Base-by-base conservation (phyloP, 2,797 vertebrate genomes). In the Gastrophryne carolinensis region DNA sequence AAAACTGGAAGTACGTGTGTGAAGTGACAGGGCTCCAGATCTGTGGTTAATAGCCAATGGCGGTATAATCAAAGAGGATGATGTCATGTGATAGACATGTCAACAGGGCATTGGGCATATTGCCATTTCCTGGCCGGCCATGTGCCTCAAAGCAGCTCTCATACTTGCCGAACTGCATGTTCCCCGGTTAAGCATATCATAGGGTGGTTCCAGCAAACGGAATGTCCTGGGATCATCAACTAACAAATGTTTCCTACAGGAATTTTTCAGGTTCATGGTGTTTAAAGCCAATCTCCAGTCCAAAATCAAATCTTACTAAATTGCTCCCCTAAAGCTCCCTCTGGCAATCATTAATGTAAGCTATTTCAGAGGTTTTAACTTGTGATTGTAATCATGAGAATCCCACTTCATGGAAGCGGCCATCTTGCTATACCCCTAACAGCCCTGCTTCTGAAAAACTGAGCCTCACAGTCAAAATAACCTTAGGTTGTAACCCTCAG, bases 61-160 rank as follows among this genome's bases (percentile, higher is more conserved):
- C 17, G 7, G 30, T 53, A 66, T 66, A 49, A 66, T 66, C 39
- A 52, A 37, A 47, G 27, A 50, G 27, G 34, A 13, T 35, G 63
- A 66, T 24, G 47, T 66, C 27, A 66, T 24, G 12, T n/a, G 12
- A 26, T 12, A 66, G 17, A 12, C 50, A 66, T 66, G 12, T 53
- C 21, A 66, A 21, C 30, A 34, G 63, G 47, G 29, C 37, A 64
- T 49, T 39, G 2, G 41, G 62, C 11, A 13, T 47, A 21, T 19
- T 6, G 63, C 52, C 8, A 66, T 37, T 26, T 24, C 6, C 50
- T 24, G 13, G n/a, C n/a, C 5, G 10, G 47, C 30, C 63, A 34
- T 47, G 41, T 66, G 63, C 19, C 47, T 10, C 29, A 52, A 24
- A 4, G 32, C 5, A 3, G 15, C 21, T 24, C 41, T 13, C 13